Percentiles rank a stretch among this genome's conserved stretches.
phyloP scores from a whole-genome alignment of 2,797 vertebrate genomes.

The Odontamblyopus rebecca region DNA sequence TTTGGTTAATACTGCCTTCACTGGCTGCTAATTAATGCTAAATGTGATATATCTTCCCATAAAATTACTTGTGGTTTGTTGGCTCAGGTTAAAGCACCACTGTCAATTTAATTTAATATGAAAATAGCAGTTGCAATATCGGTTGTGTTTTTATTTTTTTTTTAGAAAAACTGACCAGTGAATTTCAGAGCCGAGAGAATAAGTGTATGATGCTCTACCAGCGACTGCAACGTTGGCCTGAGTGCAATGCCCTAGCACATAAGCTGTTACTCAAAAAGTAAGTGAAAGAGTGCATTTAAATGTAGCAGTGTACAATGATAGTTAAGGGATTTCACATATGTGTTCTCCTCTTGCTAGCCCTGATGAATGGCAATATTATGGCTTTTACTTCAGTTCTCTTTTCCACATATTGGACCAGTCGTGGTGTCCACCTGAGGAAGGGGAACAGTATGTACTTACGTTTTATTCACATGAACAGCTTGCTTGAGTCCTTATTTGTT shows the following conservation, averaged over 20 bases:
- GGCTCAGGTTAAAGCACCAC: neutral
- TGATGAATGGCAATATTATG: conserved; percentile 98
- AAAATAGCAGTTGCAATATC: neutral
- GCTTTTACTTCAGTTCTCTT: conserved; percentile 93
- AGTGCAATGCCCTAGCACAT: conserved; percentile 90
- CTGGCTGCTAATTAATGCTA: too few relatives aligned
- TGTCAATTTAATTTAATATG: neutral
- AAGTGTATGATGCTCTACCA: conserved; percentile 96
- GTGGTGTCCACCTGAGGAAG: conserved; percentile 88
- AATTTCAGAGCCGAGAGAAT: conserved; percentile 94
- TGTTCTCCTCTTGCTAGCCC: conserved; percentile 75
- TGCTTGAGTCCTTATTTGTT: neutral
- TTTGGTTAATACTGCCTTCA: too few relatives aligned
- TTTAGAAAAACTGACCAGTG: conserved; percentile 96
- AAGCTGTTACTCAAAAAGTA: conserved; percentile 94
- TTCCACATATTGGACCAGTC: conserved; percentile 90
- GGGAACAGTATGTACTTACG: conserved; percentile 84
- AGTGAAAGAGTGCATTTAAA: conserved; percentile 43
- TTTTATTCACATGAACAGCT: conserved; percentile 38
- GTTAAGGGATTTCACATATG: rapidly evolving
- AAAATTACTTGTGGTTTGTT: neutral
- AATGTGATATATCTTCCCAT: too few relatives aligned
- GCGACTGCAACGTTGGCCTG: conserved; percentile 90
- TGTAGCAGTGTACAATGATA: neutral
- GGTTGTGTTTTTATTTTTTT: neutral